A percentile compares a stretch with the other conserved stretches of the same genome.
Conservation (phyloP, 1,140 invertebrate species). For the Lordiphosa mommai region DNA sequence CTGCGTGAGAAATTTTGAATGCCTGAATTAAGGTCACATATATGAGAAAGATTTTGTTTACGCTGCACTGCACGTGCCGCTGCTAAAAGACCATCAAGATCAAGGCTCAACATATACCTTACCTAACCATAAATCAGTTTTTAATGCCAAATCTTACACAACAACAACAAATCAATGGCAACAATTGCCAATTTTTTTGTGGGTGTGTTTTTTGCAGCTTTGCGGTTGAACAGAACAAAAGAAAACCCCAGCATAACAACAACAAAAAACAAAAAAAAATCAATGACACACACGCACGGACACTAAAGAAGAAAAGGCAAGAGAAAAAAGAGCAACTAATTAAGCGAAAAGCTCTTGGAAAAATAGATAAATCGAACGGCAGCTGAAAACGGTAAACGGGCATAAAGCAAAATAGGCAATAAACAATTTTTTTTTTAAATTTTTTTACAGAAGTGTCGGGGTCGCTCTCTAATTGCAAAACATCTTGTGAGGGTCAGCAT, state of each 20-base stretch:
- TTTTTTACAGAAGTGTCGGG: no score
- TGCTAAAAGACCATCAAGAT: no score
- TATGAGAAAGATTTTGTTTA: neutral
- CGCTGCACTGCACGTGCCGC: no score
- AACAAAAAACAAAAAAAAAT: no score
- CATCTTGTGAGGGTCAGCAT: slow-evolving; percentile 13
- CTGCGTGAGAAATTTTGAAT: neutral
- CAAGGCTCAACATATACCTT: no score
- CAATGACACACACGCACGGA: slow-evolving; percentile 11
- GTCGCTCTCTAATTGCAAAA: slow-evolving; percentile 1
- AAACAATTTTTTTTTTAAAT: slow-evolving; percentile 3
- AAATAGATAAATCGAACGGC: slow-evolving; percentile 1
- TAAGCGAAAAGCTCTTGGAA: slow-evolving; percentile 20
- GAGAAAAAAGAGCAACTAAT: slow-evolving; percentile 13
- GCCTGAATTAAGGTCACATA: neutral
- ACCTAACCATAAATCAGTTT: no score
- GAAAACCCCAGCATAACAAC: no score
- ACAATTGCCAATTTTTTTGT: no score
- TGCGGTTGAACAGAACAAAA: no score
- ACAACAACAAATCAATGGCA: no score
- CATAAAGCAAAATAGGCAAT: slow-evolving; percentile 10
- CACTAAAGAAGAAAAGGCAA: slow-evolving; percentile 6
- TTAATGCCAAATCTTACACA: no score
- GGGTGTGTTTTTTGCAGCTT: no score
- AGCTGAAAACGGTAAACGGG: neutral